Percentiles rank a stretch among this genome's conserved stretches.
These are phyloP conservation scores for Eilema depressum DNA, from an alignment of 2,888 invertebrate genomes.

Conservation along the genomic window DNA sequence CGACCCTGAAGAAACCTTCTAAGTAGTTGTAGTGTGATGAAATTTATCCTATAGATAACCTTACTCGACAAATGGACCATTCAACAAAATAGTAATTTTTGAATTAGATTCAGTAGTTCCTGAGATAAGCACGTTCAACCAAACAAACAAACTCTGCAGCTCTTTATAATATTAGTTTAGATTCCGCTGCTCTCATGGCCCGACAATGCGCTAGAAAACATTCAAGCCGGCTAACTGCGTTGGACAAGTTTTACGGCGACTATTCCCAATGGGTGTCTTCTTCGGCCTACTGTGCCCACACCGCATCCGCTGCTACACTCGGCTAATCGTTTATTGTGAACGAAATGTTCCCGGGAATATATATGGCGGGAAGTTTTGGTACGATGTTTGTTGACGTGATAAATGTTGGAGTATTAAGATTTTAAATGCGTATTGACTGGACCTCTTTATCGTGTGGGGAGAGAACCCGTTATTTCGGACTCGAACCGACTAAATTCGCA, in stretches of 20 bases:
- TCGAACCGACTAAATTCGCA: no score
- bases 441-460: no score
- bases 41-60: no score
- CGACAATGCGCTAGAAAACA: slow-evolving; percentile 44
- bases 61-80: no score
- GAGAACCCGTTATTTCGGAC: no score
- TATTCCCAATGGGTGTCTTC: slow-evolving; percentile 56
- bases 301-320: slow-evolving; percentile 57
- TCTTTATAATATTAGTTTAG: no score
- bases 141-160: no score
- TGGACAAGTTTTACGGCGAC: slow-evolving; percentile 57
- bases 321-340: slow-evolving; percentile 65
- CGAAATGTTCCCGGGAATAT: slow-evolving; percentile 42
- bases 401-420: neutral
- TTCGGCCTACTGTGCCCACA: slow-evolving; percentile 53
- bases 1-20: no score
- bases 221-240: slow-evolving; percentile 56
- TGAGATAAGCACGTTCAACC: no score
- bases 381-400: neutral
- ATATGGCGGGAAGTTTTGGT: slow-evolving; percentile 20
- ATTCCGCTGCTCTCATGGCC: slow-evolving; percentile 24
- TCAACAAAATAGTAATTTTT: no score
- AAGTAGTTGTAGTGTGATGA: no score
- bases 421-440: neutral
- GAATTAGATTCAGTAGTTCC: no score